Evolutionary conservation across 2,888 invertebrate species (phyloP).

Genomic region (Drosophila subquinaria): DNA sequence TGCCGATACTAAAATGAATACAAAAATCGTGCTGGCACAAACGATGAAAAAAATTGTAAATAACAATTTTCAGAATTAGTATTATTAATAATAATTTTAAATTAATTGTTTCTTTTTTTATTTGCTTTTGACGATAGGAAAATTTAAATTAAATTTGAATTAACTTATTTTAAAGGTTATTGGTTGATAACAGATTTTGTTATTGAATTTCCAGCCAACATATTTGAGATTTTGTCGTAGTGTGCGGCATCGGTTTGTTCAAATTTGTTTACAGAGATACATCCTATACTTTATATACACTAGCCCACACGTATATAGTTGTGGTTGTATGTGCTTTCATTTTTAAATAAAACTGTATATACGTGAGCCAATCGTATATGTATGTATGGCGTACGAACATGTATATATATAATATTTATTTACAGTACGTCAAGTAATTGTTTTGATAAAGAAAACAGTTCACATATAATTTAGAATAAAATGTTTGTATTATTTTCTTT

Average conservation of each 20-base stretch:
- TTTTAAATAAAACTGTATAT: slow-evolving; percentile 29
- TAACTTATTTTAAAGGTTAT: background rate
- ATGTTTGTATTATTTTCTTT: no score
- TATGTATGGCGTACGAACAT: background rate
- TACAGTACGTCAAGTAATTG: background rate
- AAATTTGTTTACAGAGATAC: background rate
- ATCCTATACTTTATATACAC: background rate
- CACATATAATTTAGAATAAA: background rate
- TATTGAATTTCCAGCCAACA: background rate
- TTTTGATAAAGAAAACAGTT: background rate
- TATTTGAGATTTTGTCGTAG: slow-evolving; percentile 5
- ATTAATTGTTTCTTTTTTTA: no score
- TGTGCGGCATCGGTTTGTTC: background rate
- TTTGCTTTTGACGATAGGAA: no score
- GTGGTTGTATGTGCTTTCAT: slow-evolving; percentile 12
- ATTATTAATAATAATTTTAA: no score
- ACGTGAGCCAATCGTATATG: slow-evolving; percentile 11
- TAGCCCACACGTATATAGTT: background rate
- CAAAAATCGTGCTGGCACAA: no score
- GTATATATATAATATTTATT: background rate
- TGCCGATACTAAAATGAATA: no score
- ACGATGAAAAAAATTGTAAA: no score
- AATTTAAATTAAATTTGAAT: background rate
- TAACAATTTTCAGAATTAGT: no score
- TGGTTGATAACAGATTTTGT: no score